Percentiles rank a stretch among this genome's conserved stretches.
These are phyloP conservation scores for Drosophila bipectinata DNA, from an alignment of 1,140 invertebrate genomes.

Conservation along the genomic window DNA sequence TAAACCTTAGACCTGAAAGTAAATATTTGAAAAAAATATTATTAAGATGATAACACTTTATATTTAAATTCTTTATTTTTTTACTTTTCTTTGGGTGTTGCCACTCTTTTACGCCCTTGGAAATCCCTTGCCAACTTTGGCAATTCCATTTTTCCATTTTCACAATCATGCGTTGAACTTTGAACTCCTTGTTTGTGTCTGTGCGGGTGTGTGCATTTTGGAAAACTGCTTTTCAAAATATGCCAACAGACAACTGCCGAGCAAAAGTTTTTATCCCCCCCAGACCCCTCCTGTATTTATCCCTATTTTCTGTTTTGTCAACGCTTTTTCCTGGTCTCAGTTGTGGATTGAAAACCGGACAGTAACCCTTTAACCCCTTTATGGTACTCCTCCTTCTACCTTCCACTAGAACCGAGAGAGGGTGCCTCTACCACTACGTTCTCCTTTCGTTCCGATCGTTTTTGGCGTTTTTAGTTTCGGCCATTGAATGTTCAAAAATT, in stretches of 20 bases:
- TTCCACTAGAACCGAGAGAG: no score
- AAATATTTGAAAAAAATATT: constrained; percentile 1
- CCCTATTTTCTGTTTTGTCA: constrained; percentile 58
- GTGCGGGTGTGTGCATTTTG: constrained; percentile 56
- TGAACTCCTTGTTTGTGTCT: constrained; percentile 61
- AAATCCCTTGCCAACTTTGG: constrained; percentile 58
- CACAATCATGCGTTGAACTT: constrained; percentile 80
- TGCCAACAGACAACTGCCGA: constrained; percentile 66
- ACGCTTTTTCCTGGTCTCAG: constrained; percentile 59
- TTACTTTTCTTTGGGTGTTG: constrained; percentile 5
- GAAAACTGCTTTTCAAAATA: constrained; percentile 74
- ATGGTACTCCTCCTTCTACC: neutral
- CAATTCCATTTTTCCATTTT: constrained; percentile 81
- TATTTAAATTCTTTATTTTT: constrained; percentile 11
- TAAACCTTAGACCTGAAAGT: neutral
- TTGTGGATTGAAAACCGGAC: constrained; percentile 58
- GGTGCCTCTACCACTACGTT: neutral
- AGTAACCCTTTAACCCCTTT: constrained; percentile 15
- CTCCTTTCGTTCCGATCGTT: constrained; percentile 31
- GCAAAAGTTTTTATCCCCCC: constrained; percentile 64
- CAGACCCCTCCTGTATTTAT: constrained; percentile 19
- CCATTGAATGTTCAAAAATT: constrained; percentile 80
- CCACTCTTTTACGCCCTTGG: constrained; percentile 51
- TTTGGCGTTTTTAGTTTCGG: constrained; percentile 79
- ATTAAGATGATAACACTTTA: constrained; percentile 1